Evolutionary conservation across 2,113 vertebrate species (phyloP), one percentile per base, ranked within the genome.

Genomic region (Artemisiospiza belli): DNA sequence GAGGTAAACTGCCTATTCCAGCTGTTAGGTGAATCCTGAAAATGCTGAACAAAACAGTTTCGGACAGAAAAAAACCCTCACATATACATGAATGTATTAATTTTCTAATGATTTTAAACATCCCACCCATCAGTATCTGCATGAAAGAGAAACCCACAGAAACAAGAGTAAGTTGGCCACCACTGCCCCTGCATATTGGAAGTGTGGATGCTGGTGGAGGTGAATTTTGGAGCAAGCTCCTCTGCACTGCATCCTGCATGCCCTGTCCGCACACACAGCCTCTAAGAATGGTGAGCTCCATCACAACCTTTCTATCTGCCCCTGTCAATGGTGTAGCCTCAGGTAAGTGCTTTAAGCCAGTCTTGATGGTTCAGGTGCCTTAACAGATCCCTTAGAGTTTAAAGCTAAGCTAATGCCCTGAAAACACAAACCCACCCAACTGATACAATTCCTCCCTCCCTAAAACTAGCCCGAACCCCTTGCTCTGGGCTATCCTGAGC

Each of bases 101-200:
- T 89, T 95, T 94, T 30, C 39, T 30, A 33, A 2, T 27, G 4
- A 72, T 61, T 89, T 78, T 37, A 68, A 73, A 54, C 25, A 35
- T 61, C 30, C 16, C 15, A 8, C n/a, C 49, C 47, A 39, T 47
- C 27, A 30, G 30, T 54, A 55, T 22, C 19, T 55, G 35, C 31
- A 68, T 8, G 15, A 57, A 84, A 31, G 28, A 90, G 43, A 73
- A 83, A 58, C 49, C 52, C 2, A 0, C 14, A 64, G 61, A 83
- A 89, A 27, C 30, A 12, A 12, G 21, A 70, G 15, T 12, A 83
- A 81, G 49, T 37, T 63, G 64, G 46, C 13, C 22, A 52, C 30
- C 5, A 4, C 6, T 33, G 23, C 8, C 18, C 15, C 1, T 10
- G 1, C 2, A 3, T 3, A 3, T 4, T 33, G 28, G 41, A 35